Evolutionary conservation across 92 coral and sea anemone genomes (phyloP), one percentile per base, ranked within the genome.

Genomic region (Montipora capitata): DNA sequence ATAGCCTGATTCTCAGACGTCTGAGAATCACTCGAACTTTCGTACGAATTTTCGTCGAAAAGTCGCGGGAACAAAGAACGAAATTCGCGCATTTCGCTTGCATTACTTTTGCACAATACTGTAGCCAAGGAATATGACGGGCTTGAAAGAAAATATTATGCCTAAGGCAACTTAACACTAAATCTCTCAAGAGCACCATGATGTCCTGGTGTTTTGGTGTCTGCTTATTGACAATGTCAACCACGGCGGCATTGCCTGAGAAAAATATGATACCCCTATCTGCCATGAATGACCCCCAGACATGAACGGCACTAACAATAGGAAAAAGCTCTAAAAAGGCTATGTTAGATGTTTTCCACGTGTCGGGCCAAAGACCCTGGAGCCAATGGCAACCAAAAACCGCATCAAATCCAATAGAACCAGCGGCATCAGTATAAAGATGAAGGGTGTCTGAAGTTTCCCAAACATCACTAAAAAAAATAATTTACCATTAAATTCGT

Each of bases 341-440:
- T 16, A 45, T 45, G 51, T 45, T 45, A 45, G 0, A 45, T 5
- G 51, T 45, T 45, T 5, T 45, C 51, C 51, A 88, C 81, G 17
- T 88, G 0, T 78, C 80, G 0, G 91, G 81, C 91, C 86, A 87
- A 15, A 1, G 7, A 35, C 91, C 91, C 13, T 17, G 35, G 20
- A 80, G 57, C 90, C 90, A 86, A 67, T 77, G 83, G 5, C 43
- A 9, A 68, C 85, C 85, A 86, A 86, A 86, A 41, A 65, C 71
- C 16, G 80, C 87, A 2, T 85, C 85, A 56, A 40, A 85, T 2
- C 90, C 90, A 41, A 35, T 75, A 10, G 83, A 44, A 3, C 77
- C 84, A 4, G 85, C 90, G 3, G 76, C 27, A 52, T 85, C 85
- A 3, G 88, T 81, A 40, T 11, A 54, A 4, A 87, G 48, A 41